A percentile compares a stretch with the other conserved stretches of the same genome.
phyloP scores from a whole-genome alignment of 2,797 vertebrate species.

The Pyrrhura leucotis region DNA sequence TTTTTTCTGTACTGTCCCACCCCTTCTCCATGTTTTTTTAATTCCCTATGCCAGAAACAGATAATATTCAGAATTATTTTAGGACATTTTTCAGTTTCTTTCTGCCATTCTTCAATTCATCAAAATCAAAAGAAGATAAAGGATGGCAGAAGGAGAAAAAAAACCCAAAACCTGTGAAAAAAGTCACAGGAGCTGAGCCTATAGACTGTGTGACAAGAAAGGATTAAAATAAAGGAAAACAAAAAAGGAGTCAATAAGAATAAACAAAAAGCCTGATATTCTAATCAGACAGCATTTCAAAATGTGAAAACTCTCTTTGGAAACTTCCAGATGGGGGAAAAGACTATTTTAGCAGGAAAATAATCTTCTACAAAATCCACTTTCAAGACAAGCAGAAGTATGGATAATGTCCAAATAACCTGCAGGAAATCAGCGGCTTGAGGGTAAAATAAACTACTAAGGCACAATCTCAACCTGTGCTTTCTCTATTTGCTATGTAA shows the following conservation, averaged over 20 bases:
- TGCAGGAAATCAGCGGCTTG: not conserved
- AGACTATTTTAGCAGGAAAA: not conserved
- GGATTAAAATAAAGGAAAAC: not conserved
- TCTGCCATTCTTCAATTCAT: not conserved
- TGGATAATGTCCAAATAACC: not conserved
- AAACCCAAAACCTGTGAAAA: not conserved
- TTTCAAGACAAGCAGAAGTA: not conserved
- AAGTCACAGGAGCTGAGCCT: not conserved
- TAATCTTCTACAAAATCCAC: not conserved
- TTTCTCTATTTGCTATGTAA: not conserved
- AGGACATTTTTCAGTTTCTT: not conserved
- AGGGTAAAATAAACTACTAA: not conserved
- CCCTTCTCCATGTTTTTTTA: not conserved
- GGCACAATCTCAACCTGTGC: not conserved
- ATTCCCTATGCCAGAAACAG: not conserved
- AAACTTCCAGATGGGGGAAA: not conserved
- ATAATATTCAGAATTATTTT: not conserved
- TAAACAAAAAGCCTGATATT: not conserved
- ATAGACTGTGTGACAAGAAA: not conserved
- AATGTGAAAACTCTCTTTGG: not conserved
- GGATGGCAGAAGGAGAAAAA: not conserved
- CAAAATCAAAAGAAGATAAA: constrained; percentile 12
- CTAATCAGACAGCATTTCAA: not conserved
- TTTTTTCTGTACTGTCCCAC: not conserved
- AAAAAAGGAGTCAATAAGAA: not conserved